These are phyloP conservation scores for Drosophila azteca DNA, from an alignment of 1,140 invertebrate species.

Conservation along the genomic window DNA sequence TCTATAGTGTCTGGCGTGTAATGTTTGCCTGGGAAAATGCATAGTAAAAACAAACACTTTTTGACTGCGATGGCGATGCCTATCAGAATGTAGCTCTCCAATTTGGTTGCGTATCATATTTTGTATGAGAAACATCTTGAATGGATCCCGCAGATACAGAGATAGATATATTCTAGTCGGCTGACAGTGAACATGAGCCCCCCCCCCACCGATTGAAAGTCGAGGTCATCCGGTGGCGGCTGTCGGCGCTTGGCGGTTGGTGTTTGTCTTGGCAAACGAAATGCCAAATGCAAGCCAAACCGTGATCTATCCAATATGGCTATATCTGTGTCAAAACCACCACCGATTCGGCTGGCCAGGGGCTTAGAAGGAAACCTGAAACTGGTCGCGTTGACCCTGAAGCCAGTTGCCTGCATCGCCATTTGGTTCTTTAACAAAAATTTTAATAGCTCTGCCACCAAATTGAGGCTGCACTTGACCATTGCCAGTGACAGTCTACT, in stretches of 20 bases:
- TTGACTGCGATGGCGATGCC: slow-evolving; percentile 21
- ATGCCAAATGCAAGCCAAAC: slow-evolving; percentile 71
- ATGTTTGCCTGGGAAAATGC: slow-evolving; percentile 44
- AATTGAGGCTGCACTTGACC: slow-evolving; percentile 64
- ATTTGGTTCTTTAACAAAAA: slow-evolving; percentile 61
- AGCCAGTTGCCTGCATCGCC: slow-evolving; percentile 47
- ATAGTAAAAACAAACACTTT: slow-evolving; percentile 50
- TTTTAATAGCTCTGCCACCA: neutral
- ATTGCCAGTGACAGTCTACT: slow-evolving; percentile 56
- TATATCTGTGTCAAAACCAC: slow-evolving; percentile 67
- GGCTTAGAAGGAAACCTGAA: slow-evolving; percentile 76
- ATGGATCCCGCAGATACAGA: slow-evolving; percentile 17
- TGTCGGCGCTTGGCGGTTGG: slow-evolving; percentile 12
- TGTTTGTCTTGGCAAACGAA: slow-evolving; percentile 53
- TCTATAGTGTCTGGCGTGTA: slow-evolving; percentile 2
- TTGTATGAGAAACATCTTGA: slow-evolving; percentile 50
- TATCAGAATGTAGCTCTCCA: slow-evolving; percentile 51
- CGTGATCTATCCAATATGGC: slow-evolving; percentile 49
- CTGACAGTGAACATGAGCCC: slow-evolving; percentile 27
- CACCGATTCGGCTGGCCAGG: slow-evolving; percentile 46
- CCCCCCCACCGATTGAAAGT: slow-evolving; percentile 57
- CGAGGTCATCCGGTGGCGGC: slow-evolving; percentile 66
- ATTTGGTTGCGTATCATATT: slow-evolving; percentile 28
- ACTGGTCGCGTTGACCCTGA: slow-evolving; percentile 51
- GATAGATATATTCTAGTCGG: slow-evolving; percentile 36